phyloP scores from a whole-genome alignment of 2,113 vertebrate genomes.

The Mesitornis unicolor region DNA sequence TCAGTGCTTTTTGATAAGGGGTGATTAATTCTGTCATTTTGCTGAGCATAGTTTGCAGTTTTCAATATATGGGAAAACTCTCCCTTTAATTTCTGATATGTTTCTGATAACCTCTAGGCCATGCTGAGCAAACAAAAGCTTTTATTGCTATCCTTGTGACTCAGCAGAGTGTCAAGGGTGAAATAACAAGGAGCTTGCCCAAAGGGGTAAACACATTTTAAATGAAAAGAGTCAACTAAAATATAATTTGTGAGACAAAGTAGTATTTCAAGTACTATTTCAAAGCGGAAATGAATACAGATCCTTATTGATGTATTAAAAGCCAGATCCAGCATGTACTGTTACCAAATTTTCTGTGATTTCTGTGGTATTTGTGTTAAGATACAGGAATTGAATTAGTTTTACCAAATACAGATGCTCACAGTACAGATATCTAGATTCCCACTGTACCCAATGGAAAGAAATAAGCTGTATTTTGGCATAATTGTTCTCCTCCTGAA shows the following conservation, averaged over 20 bases:
- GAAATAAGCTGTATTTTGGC: not conserved
- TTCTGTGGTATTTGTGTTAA: not conserved
- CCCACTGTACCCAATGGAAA: not conserved
- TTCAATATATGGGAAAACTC: constrained; percentile 8
- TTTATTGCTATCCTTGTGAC: constrained; percentile 42
- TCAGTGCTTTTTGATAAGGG: not conserved
- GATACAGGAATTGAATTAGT: not conserved
- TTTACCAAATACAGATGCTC: not conserved
- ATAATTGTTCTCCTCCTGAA: not conserved
- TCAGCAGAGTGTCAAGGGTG: constrained; percentile 52
- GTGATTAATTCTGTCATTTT: constrained; percentile 29
- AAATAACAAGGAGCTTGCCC: not conserved
- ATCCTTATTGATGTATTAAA: not conserved
- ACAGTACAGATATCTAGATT: not conserved
- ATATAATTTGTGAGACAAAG: not conserved
- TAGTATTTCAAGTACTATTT: not conserved
- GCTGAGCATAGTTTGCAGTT: not conserved
- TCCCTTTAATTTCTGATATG: constrained; percentile 41
- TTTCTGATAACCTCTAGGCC: constrained; percentile 51
- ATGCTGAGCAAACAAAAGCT: constrained; percentile 59
- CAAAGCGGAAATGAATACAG: not conserved
- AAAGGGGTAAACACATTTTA: not conserved
- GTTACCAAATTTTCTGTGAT: not conserved
- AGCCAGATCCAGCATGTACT: not conserved
- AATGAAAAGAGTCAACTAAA: not conserved